These are phyloP conservation scores for Aselliscus stoliczkanus DNA, from an alignment of 2,797 vertebrate genomes.

Conservation along the genomic window DNA sequence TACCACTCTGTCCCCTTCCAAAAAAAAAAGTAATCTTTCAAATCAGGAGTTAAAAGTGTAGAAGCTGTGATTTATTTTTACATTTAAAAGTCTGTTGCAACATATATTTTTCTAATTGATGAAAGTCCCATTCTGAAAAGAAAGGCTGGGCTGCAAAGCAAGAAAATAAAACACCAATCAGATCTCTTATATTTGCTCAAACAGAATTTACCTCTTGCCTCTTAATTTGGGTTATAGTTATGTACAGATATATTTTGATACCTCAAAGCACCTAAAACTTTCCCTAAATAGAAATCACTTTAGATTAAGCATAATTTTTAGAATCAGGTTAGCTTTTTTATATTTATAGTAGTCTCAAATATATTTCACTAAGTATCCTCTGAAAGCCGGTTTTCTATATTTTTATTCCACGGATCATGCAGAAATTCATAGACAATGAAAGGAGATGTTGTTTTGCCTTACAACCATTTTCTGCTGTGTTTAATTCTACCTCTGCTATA, in stretches of 20 bases:
- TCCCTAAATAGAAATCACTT: background rate
- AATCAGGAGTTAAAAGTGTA: background rate
- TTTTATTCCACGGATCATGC: background rate
- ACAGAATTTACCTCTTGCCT: background rate
- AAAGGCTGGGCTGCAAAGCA: background rate
- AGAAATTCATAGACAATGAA: background rate
- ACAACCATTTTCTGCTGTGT: background rate
- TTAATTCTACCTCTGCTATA: background rate
- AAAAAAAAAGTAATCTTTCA: background rate
- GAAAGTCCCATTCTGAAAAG: background rate
- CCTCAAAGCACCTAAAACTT: background rate
- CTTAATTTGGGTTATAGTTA: background rate
- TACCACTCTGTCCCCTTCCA: accelerated
- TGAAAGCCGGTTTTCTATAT: background rate
- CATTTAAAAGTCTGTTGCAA: background rate
- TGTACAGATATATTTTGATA: background rate
- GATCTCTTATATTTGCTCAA: background rate
- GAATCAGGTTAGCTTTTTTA: background rate
- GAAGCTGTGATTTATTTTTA: background rate
- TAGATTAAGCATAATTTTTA: background rate
- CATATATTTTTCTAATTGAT: background rate
- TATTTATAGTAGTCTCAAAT: background rate
- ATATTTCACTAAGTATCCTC: background rate
- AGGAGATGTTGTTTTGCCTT: background rate
- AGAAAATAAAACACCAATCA: background rate